phyloP scores from a whole-genome alignment of 2,888 invertebrate species.

The Nomada goodeniana region DNA sequence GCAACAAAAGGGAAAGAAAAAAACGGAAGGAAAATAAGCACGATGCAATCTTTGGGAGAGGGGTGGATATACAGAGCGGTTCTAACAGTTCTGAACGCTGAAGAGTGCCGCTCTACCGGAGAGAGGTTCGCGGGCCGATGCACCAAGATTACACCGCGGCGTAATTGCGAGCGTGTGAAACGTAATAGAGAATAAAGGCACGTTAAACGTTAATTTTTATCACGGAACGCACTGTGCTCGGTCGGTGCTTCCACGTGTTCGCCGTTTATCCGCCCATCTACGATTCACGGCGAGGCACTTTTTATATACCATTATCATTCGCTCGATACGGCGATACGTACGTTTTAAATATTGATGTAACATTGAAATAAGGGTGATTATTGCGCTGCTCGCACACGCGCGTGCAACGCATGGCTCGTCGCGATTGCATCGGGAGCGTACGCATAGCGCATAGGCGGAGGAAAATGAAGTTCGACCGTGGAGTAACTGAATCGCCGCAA shows the following conservation, averaged over 20 bases:
- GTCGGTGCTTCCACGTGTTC: background rate
- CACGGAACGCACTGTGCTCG: background rate
- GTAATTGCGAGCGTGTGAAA: background rate
- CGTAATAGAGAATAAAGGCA: background rate
- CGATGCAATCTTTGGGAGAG: slow-evolving; percentile 9
- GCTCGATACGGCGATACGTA: background rate
- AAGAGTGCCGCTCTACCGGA: background rate
- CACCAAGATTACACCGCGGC: background rate
- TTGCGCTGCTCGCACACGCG: background rate
- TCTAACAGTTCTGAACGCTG: background rate
- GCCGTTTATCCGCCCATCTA: background rate
- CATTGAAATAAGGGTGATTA: background rate
- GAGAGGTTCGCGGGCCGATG: background rate
- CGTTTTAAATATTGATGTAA: background rate
- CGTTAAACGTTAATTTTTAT: slow-evolving; percentile 19
- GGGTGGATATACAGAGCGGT: background rate
- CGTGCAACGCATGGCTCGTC: background rate
- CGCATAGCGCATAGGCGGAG: background rate
- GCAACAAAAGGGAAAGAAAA: background rate
- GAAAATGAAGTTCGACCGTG: background rate
- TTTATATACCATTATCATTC: background rate
- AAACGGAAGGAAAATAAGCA: background rate
- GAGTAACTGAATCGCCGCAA: background rate
- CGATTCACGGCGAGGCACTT: background rate
- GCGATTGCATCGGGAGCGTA: background rate